Evolutionary conservation across 1,140 invertebrate species (phyloP), one percentile per base, ranked within the genome.

Genomic region (Sitophilus oryzae): DNA sequence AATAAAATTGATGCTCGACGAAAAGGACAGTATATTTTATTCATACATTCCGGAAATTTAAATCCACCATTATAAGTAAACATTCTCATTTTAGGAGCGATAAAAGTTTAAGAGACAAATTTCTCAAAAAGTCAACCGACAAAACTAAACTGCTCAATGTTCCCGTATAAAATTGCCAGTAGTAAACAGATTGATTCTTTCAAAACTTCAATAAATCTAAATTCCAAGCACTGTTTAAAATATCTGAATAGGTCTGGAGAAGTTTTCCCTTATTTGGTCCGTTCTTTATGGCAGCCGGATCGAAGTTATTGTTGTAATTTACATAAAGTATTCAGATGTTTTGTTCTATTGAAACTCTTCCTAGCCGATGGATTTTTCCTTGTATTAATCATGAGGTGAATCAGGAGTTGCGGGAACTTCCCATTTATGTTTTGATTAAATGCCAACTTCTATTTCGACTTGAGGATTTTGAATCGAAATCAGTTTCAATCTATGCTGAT

Each of bases 321-420:
- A 37, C 64, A 66, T 66, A 66, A 66, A 66, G 18, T 66, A 61
- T 66, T 61, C 56, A 48, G 58, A 62, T 64, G 53, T 60, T 38
- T 55, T 58, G 58, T 62, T 66, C 64, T 64, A 66, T 49, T 37
- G 22, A 49, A 49, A 38, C 10, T 49, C 25, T 21, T 15, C 22
- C 20, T 23, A 22, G 6, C 25, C 20, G 5, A 11, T n/a, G 6
- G 19, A 43, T 2, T 22, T 4, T 4, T 37, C 8, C 41, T 3
- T n/a, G n/a, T n/a, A n/a, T 43, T 14, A 21, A 22, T 23, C 6
- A 41, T 5, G 18, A 21, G 21, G 11, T 37, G 16, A 37, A 11
- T n/a, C n/a, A n/a, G n/a, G n/a, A n/a, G n/a, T n/a, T n/a, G n/a
- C n/a, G n/a, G n/a, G n/a, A n/a, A n/a, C n/a, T n/a, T n/a, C n/a